Evolutionary conservation across 1,140 invertebrate species (phyloP).

Genomic region (Trinorchestia longiramus): DNA sequence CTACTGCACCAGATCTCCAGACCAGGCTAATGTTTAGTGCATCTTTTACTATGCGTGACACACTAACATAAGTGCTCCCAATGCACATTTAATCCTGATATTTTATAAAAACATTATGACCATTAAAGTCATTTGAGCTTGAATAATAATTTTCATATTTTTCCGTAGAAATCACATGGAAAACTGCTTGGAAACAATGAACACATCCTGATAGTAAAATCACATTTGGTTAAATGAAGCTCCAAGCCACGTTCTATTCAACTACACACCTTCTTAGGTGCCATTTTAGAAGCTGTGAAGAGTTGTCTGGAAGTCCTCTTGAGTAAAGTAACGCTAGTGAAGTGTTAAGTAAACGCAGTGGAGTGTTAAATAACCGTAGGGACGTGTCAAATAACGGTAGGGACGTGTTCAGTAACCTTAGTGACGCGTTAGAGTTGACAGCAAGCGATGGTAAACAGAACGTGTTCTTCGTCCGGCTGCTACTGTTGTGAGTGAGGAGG

Average conservation of each 20-base stretch:
- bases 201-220: not conserved
- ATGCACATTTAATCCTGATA: too few relatives aligned
- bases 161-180: not conserved
- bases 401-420: too few relatives aligned
- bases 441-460: not conserved
- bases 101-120: too few relatives aligned
- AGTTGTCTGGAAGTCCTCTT: not conserved
- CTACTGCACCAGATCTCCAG: too few relatives aligned
- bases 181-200: not conserved
- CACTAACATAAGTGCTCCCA: too few relatives aligned
- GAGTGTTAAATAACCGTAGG: not conserved
- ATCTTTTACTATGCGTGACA: too few relatives aligned
- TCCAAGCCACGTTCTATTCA: not conserved
- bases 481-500: not conserved
- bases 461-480: not conserved
- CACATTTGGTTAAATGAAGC: not conserved
- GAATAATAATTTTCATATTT: not conserved
- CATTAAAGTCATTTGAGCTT: too few relatives aligned
- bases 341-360: not conserved
- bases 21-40: too few relatives aligned
- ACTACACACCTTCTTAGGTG: not conserved
- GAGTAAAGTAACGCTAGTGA: not conserved
- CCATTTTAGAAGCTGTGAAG: not conserved
- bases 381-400: too few relatives aligned
- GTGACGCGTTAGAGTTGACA: too few relatives aligned